Evolutionary conservation across 2,113 vertebrate species (phyloP).

Genomic region (Pampusana beccarii): DNA sequence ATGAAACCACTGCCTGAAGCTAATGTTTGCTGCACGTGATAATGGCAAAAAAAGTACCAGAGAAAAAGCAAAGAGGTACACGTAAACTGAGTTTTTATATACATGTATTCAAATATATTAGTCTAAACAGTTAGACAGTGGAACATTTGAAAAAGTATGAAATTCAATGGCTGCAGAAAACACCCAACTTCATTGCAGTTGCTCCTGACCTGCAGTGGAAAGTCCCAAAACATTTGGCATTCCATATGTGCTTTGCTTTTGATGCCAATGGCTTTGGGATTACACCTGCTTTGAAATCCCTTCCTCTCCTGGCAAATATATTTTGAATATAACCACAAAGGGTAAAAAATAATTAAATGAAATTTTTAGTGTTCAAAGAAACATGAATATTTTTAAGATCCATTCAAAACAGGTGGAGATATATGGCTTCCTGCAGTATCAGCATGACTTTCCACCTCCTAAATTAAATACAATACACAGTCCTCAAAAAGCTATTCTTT

Average conservation of each 20-base stretch:
- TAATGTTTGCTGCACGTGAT: background rate
- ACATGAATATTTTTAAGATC: background rate
- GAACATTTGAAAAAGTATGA: background rate
- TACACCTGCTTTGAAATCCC: background rate
- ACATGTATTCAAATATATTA: background rate
- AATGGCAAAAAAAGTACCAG: background rate
- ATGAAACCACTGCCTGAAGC: background rate
- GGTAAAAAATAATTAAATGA: background rate
- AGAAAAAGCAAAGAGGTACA: background rate
- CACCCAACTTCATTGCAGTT: background rate
- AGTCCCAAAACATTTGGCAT: background rate
- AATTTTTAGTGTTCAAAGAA: background rate
- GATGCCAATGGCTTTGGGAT: background rate
- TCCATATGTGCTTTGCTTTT: background rate
- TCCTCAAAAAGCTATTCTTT: background rate
- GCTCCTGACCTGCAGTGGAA: background rate
- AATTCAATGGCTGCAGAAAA: background rate
- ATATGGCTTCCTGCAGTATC: background rate
- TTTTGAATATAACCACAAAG: background rate
- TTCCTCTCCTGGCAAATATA: background rate
- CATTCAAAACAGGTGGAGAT: background rate
- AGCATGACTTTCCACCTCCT: background rate
- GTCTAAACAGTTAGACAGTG: background rate
- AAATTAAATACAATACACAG: background rate
- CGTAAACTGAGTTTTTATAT: background rate